These are phyloP conservation scores for Apis florea DNA, from an alignment of 1,140 invertebrate genomes.

Conservation along the genomic window DNA sequence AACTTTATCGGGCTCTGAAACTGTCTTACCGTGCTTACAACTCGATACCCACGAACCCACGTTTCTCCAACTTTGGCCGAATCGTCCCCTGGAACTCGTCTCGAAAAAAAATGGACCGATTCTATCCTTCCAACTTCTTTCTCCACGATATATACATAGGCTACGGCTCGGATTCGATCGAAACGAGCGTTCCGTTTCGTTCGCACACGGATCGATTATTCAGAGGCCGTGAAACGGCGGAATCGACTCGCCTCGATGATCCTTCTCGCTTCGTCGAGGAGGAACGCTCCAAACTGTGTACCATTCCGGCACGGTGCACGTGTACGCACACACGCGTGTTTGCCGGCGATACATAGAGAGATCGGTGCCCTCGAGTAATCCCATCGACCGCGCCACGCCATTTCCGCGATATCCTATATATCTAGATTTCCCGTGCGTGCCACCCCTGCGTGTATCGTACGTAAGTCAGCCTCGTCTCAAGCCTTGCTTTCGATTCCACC, in stretches of 20 bases:
- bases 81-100: neutral
- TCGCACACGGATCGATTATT: slow-evolving; percentile 41
- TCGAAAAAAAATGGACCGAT: neutral
- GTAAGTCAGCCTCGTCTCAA: too few relatives aligned
- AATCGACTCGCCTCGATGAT: slow-evolving; percentile 49
- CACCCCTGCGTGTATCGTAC: slow-evolving; percentile 4
- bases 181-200: too few relatives aligned
- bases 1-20: neutral
- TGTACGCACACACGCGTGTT: neutral
- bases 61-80: slow-evolving; percentile 5
- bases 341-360: too few relatives aligned
- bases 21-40: neutral
- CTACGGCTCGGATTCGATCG: neutral
- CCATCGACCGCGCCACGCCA: slow-evolving; percentile 25
- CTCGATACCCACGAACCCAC: neutral
- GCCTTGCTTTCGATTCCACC: too few relatives aligned
- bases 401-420: slow-evolving; percentile 38
- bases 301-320: neutral
- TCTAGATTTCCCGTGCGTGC: slow-evolving; percentile 24
- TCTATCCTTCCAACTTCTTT: neutral
- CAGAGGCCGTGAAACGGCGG: slow-evolving; percentile 27
- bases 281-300: slow-evolving; percentile 13
- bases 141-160: neutral
- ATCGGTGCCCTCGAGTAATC: slow-evolving; percentile 36
- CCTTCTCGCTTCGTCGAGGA: slow-evolving; percentile 13